Evolutionary conservation across 2,113 vertebrate genomes (phyloP).

Genomic region (Ramphastos sulfuratus): DNA sequence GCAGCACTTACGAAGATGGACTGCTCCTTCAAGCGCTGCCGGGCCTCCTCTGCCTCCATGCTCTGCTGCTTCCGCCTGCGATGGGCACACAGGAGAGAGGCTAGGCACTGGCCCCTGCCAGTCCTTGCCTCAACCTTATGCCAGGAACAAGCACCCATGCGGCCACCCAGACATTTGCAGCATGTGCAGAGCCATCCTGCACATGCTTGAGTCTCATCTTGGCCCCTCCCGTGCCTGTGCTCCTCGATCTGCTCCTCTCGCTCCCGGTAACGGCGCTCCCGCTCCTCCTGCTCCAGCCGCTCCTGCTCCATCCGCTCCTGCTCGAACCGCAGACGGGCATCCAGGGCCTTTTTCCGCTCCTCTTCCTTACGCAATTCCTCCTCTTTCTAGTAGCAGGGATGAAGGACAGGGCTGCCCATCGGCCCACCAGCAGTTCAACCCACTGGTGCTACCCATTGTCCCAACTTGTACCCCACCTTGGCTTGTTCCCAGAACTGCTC

Average conservation of each 20-base stretch:
- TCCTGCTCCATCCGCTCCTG: slow-evolving; percentile 97
- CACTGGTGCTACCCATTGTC: accelerated
- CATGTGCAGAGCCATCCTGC: accelerated
- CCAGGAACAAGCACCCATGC: accelerated
- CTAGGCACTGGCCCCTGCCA: not conserved
- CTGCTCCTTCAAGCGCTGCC: slow-evolving; percentile 83
- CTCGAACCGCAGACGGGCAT: slow-evolving; percentile 91
- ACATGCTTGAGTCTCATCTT: not conserved
- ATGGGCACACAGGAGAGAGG: accelerated
- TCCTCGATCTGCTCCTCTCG: slow-evolving; percentile 94
- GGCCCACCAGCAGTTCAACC: not conserved
- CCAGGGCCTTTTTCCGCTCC: slow-evolving; percentile 87
- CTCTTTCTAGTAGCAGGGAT: slow-evolving; percentile 80
- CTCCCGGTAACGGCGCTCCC: slow-evolving; percentile 90
- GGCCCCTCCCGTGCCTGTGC: slow-evolving; percentile 78
- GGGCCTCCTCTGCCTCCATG: slow-evolving; percentile 91
- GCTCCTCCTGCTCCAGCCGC: slow-evolving; percentile 92
- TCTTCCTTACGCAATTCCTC: slow-evolving; percentile 95
- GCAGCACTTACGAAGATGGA: slow-evolving; percentile 83
- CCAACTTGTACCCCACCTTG: slow-evolving; percentile 77
- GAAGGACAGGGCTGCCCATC: not conserved
- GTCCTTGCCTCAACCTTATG: not conserved
- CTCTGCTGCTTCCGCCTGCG: slow-evolving; percentile 88
- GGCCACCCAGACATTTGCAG: not conserved
- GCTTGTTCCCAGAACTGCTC: slow-evolving; percentile 98